Conservation (phyloP, 23 tunicate species). For the Halocynthia aurantium region DNA sequence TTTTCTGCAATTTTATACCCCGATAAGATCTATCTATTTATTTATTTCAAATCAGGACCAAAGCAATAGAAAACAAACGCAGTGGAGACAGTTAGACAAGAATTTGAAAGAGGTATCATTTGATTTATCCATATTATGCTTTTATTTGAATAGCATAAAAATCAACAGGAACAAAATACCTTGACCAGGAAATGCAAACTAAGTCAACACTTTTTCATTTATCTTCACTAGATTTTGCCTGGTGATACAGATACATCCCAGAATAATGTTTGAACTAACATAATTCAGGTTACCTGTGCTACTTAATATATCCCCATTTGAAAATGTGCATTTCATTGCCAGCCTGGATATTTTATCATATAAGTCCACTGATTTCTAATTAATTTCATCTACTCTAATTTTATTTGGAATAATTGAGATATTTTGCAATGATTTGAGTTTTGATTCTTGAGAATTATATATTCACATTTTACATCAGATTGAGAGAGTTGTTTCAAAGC, state of each 20-base stretch:
- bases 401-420: no score
- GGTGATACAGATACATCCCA: no score
- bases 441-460: background rate
- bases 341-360: no score
- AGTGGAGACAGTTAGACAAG: conserved; percentile 71
- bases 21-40: background rate
- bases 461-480: conserved; percentile 28
- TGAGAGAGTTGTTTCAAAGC: conserved; percentile 70
- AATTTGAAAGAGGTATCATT: conserved; percentile 75
- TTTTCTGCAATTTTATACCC: background rate
- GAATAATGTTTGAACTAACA: no score
- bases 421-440: background rate
- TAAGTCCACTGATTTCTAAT: no score
- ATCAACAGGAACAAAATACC: background rate
- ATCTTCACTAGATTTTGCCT: no score
- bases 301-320: no score
- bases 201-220: no score
- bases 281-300: no score
- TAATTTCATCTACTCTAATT: no score
- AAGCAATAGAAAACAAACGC: conserved; percentile 33
- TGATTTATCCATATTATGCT: background rate
- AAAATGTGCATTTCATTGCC: no score
- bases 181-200: no score
- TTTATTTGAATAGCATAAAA: background rate
- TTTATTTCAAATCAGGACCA: conserved; percentile 46